Evolutionary conservation across 2,888 invertebrate genomes (phyloP), one percentile per base, ranked within the genome.

Genomic region (Sinopyrophorus schimmeli): DNA sequence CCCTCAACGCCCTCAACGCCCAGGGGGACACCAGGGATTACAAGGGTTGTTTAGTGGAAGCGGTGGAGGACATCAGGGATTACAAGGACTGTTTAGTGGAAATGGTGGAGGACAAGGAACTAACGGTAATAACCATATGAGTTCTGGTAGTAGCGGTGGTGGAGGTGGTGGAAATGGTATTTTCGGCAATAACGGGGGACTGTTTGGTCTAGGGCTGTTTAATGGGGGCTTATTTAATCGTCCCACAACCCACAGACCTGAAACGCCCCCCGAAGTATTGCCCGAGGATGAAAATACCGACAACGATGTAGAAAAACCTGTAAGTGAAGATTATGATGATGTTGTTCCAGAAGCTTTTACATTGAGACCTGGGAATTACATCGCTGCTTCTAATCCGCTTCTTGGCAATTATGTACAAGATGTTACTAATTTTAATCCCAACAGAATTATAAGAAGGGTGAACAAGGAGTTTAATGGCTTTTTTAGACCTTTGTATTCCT

Each of bases 291-390:
- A 31, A 12, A 10, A 14, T 6, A 18, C 28, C 2, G 18, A 35
- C 20, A 1, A 5, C 9, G 21, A 35, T 5, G 44, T 28, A 5
- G 47, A 49, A 9, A 56, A 49, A 38, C 55, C 55, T 2, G 58
- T 58, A 14, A 42, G 51, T 35, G 58, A 58, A 37, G 46, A 42
- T 11, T 38, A 49, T 41, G 54, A 56, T 6, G 54, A 54, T 47
- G 24, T 46, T 11, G 11, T 41, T 32, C 38, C 34, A 17, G 53
- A 50, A 10, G 40, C 18, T 11, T 44, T 31, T 7, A 54, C 52
- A 23, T 49, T 12, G 17, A 40, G 31, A 24, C 55, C 52, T 10
- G 55, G 55, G 1, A 44, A 51, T 17, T 51, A 50, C 31, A 39
- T 53, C 3, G 38, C 44, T 3, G 54, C 41, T 0, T 47, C 40